These are phyloP conservation scores for Chironomus riparius DNA, from an alignment of 2,888 invertebrate species.

Conservation along the genomic window DNA sequence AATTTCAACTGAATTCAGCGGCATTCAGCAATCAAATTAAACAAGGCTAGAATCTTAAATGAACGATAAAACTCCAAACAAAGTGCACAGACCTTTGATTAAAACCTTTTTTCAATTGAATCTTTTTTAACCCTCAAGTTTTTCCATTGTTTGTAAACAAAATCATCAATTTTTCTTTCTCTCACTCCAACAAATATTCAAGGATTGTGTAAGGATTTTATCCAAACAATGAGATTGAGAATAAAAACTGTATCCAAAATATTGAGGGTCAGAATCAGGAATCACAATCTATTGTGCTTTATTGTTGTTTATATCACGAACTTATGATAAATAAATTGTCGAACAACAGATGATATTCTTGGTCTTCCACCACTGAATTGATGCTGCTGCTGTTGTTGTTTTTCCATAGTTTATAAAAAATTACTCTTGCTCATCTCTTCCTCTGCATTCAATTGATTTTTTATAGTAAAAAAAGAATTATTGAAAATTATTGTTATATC, in stretches of 20 bases:
- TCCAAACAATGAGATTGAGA: too few species aligned
- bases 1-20: too few species aligned
- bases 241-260: background rate
- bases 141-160: background rate
- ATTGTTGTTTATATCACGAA: slow-evolving; percentile 17
- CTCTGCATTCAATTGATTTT: slow-evolving; percentile 14
- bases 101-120: too few species aligned
- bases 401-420: too few species aligned
- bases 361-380: background rate
- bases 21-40: background rate
- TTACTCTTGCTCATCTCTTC: too few species aligned
- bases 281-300: slow-evolving; percentile 3
- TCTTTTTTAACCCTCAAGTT: too few species aligned
- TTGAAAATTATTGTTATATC: background rate
- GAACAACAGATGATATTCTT: slow-evolving; percentile 20
- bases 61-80: too few species aligned
- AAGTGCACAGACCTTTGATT: too few species aligned
- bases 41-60: too few species aligned
- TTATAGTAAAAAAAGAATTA: background rate
- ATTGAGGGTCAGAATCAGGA: slow-evolving; percentile 7
- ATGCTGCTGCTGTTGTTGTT: too few species aligned
- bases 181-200: background rate
- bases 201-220: background rate
- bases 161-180: background rate
- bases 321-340: slow-evolving; percentile 22